A percentile compares a stretch with the other conserved stretches of the same genome.
These are phyloP conservation scores for Dissostichus mawsoni DNA, from an alignment of 2,113 vertebrate genomes.

Conservation along the genomic window DNA sequence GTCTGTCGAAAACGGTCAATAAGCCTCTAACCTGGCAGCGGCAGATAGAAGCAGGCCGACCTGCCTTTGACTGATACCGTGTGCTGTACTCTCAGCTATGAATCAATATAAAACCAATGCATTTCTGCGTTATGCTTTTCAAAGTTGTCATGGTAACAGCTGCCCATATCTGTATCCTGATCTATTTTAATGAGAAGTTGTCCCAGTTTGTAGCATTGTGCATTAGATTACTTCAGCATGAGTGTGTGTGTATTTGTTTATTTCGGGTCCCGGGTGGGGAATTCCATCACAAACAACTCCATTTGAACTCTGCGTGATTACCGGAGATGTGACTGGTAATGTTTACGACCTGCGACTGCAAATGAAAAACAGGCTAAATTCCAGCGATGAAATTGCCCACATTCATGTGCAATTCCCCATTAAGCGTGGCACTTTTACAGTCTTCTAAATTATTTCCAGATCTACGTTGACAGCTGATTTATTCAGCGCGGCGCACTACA, in stretches of 20 bases:
- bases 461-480: conserved; percentile 52
- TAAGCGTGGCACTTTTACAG: conserved; percentile 77
- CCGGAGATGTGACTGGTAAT: conserved; percentile 44
- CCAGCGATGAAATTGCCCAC: conserved; percentile 59
- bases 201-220: conserved; percentile 18
- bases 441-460: conserved; percentile 80
- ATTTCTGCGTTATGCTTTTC: conserved; percentile 21
- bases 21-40: conserved; percentile 66
- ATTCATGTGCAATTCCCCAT: conserved; percentile 67
- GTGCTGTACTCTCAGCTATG: conserved; percentile 22
- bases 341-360: conserved; percentile 62
- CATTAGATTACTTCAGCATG: neutral
- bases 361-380: conserved; percentile 72
- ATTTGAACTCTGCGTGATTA: conserved; percentile 55
- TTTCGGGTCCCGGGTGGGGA: conserved; percentile 34
- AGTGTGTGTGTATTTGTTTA: conserved; percentile 11
- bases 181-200: conserved; percentile 42
- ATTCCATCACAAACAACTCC: conserved; percentile 34
- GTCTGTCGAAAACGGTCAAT: conserved; percentile 74
- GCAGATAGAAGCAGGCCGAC: conserved; percentile 43
- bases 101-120: conserved; percentile 52
- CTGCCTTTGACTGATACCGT: conserved; percentile 57
- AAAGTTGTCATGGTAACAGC: conserved; percentile 66
- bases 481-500: conserved; percentile 40
- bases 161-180: conserved; percentile 39